phyloP scores from a whole-genome alignment of 2,113 vertebrate species.

The Poeciliopsis retropinna region DNA sequence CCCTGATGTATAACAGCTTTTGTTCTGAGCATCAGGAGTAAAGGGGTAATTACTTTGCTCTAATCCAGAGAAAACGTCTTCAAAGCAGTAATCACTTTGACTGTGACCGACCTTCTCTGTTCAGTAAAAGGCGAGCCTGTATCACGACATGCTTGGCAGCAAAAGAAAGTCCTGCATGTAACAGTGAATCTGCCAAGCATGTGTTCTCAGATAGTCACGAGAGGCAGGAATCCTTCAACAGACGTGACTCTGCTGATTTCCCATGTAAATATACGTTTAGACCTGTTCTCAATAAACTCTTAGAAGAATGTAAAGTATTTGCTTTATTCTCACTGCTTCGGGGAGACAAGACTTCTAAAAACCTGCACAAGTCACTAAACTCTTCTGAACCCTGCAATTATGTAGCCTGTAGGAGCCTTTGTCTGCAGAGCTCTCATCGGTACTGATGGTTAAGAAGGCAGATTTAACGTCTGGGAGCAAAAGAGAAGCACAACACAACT shows the following conservation, averaged over 20 bases:
- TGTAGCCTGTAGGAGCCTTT: slow-evolving; percentile 27
- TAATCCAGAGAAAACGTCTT: slow-evolving; percentile 48
- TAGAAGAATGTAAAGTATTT: slow-evolving; percentile 54
- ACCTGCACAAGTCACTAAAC: slow-evolving; percentile 41
- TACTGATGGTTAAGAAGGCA: slow-evolving; percentile 9
- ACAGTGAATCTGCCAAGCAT: background rate
- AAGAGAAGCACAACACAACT: background rate
- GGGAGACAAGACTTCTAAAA: slow-evolving; percentile 37
- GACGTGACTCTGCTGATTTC: slow-evolving; percentile 25
- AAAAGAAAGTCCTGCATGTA: slow-evolving; percentile 16
- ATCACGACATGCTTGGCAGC: slow-evolving; percentile 29
- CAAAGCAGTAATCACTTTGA: slow-evolving; percentile 52
- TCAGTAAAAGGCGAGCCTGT: slow-evolving; percentile 12
- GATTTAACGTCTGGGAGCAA: slow-evolving; percentile 6
- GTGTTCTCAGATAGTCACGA: slow-evolving; percentile 30
- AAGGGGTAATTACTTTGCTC: slow-evolving; percentile 43
- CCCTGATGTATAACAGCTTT: slow-evolving; percentile 59
- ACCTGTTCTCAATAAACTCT: slow-evolving; percentile 56
- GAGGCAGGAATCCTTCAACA: background rate
- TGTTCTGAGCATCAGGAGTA: slow-evolving; percentile 39
- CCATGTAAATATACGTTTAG: slow-evolving; percentile 57
- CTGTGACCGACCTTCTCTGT: slow-evolving; percentile 31
- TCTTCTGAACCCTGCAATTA: slow-evolving; percentile 45
- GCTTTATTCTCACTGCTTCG: slow-evolving; percentile 50
- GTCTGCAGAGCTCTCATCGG: slow-evolving; percentile 25